Evolutionary conservation across 1,140 invertebrate genomes (phyloP).

Genomic region (Mya arenaria): DNA sequence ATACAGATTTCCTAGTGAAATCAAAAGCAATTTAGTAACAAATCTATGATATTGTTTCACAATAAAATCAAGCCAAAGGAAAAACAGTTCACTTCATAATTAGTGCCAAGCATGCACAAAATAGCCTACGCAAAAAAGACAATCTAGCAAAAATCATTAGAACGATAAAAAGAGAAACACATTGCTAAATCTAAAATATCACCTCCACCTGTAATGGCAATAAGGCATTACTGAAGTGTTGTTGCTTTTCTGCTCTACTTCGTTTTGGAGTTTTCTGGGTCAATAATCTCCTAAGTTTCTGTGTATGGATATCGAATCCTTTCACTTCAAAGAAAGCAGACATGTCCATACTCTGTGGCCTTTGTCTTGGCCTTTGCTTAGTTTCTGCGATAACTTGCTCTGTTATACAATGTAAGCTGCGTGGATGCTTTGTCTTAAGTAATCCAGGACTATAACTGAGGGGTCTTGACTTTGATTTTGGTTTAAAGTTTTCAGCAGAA

Average conservation of each 20-base stretch:
- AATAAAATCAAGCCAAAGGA: no score
- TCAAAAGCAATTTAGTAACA: no score
- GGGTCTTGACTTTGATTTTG: not conserved
- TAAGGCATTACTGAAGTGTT: not conserved
- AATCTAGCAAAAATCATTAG: no score
- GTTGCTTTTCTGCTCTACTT: not conserved
- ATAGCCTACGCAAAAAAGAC: no score
- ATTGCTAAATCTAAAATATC: no score
- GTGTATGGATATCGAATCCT: slow-evolving; percentile 41
- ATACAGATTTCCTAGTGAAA: no score
- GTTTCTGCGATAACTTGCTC: not conserved
- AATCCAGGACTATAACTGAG: slow-evolving; percentile 47
- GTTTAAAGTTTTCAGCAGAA: not conserved
- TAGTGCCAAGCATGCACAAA: no score
- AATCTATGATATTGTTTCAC: no score
- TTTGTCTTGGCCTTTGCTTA: not conserved
- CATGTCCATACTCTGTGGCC: slow-evolving; percentile 49
- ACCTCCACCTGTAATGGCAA: not conserved
- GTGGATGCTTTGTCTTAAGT: slow-evolving; percentile 44
- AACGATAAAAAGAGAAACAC: no score
- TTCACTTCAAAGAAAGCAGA: slow-evolving; percentile 22
- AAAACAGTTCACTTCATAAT: no score
- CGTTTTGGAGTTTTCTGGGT: slow-evolving; percentile 41
- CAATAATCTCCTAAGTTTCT: slow-evolving; percentile 22
- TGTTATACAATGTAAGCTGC: slow-evolving; percentile 44